Conservation (phyloP, 2,113 vertebrate species). For the Saguinus midas region DNA sequence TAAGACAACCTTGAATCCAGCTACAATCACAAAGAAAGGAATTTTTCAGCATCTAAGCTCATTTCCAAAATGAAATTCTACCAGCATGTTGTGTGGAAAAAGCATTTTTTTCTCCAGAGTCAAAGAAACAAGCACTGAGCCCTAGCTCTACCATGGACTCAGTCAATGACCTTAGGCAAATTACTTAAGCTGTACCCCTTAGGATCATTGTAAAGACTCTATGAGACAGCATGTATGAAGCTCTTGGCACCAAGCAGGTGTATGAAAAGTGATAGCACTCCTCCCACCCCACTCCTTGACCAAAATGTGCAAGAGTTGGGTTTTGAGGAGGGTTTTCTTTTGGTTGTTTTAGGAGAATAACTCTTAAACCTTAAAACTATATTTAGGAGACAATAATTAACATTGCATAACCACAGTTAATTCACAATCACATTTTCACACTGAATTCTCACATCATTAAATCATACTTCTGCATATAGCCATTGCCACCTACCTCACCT, state of each 20-base stretch:
- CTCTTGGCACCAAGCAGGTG: not conserved
- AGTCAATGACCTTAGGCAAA: not conserved
- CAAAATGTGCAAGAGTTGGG: not conserved
- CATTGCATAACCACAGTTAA: not conserved
- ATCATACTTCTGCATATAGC: not conserved
- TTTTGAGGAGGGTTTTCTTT: not conserved
- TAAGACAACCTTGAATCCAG: not conserved
- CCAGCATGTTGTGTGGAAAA: not conserved
- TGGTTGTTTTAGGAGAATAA: not conserved
- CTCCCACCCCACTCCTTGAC: not conserved
- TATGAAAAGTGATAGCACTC: not conserved
- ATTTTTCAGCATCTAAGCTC: not conserved
- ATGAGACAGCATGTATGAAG: not conserved
- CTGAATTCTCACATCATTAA: not conserved
- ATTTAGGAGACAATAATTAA: not conserved
- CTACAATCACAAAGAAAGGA: not conserved
- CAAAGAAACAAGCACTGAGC: not conserved
- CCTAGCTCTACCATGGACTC: not conserved
- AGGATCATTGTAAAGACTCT: not conserved
- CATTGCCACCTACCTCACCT: not conserved
- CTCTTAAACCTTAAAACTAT: not conserved
- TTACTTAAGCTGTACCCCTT: not conserved
- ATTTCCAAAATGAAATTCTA: not conserved
- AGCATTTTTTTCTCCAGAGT: not conserved
- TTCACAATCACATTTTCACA: not conserved